phyloP scores from a whole-genome alignment of 2,113 vertebrate species.

The Oryctolagus cuniculus region mOryCun1.1 NC_091441.1:117967001-117967500 shows the following conservation, averaged over 20 bases:
- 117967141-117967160: neutral
- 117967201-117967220: neutral
- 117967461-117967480: neutral
- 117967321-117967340: constrained; percentile 50
- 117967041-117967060: neutral
- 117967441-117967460: neutral
- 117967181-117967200: neutral
- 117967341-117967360: constrained; percentile 40
- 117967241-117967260: constrained; percentile 26
- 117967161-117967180: constrained; percentile 24
- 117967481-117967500: neutral
- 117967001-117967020: too few species aligned
- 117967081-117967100: neutral
- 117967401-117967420: neutral
- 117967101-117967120: neutral
- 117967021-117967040: too few species aligned
- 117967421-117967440: neutral
- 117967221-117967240: constrained; percentile 62
- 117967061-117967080: neutral
- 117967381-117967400: neutral
- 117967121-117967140: neutral
- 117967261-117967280: constrained; percentile 60
- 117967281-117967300: constrained; percentile 16
- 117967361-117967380: neutral
- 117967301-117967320: constrained; percentile 66